These are phyloP conservation scores for Chydorus sphaericus DNA, from an alignment of 2,888 invertebrate species.

Conservation along the genomic window DNA sequence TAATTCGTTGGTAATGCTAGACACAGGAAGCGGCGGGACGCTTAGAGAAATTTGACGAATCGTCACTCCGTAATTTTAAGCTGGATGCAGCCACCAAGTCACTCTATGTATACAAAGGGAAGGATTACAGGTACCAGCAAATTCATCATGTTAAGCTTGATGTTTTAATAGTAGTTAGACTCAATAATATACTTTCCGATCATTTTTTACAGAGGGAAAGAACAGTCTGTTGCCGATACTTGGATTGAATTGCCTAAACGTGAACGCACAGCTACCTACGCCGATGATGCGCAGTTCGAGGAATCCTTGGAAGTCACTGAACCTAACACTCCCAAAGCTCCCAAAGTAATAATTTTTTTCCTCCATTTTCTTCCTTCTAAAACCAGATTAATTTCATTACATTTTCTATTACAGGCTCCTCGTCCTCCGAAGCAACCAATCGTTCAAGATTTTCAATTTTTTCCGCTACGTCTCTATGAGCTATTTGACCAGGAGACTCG, in stretches of 20 bases:
- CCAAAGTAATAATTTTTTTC: no score
- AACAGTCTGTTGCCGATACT: conserved; percentile 69
- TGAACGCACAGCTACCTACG: conserved; percentile 97
- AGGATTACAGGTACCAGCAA: conserved; percentile 53
- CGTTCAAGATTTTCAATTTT: conserved; percentile 99
- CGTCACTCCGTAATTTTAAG: conserved; percentile 80
- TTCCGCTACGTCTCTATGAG: conserved; percentile 92
- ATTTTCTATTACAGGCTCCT: conserved; percentile 51
- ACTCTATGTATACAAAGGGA: conserved; percentile 95
- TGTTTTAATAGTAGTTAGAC: no score
- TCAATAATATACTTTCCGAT: neutral
- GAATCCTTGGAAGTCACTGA: conserved; percentile 90
- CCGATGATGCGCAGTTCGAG: conserved; percentile 94
- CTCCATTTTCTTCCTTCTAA: no score
- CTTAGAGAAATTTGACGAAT: conserved; percentile 75
- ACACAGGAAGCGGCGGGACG: conserved; percentile 84
- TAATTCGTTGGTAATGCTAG: conserved; percentile 32
- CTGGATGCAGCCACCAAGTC: conserved; percentile 77
- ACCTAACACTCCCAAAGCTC: conserved; percentile 90
- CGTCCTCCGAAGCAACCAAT: conserved; percentile 97
- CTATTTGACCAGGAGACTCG: conserved; percentile 96
- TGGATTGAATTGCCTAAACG: conserved; percentile 99
- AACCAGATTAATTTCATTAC: no score
- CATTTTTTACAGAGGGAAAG: conserved; percentile 67
- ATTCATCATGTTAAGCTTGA: conserved; percentile 18